Base-by-base conservation (phyloP, 2,888 invertebrate genomes). In the Thysanoteuthis rhombus region DNA sequence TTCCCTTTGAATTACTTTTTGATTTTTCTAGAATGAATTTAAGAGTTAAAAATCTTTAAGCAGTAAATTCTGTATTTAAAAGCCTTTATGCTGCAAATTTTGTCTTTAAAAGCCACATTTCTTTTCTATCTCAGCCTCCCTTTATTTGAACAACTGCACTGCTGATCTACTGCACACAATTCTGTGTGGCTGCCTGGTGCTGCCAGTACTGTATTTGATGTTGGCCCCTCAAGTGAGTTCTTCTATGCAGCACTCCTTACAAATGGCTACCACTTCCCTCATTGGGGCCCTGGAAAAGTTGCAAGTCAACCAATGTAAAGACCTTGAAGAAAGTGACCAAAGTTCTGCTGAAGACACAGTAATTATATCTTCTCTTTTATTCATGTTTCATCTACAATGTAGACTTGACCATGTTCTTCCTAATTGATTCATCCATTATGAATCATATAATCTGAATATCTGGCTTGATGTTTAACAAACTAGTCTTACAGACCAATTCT, bases 251-350 rank as follows among this genome's bases (percentile, higher is more conserved):
- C 92, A 40, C 12, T 1, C 92, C 10, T 16, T 92, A n/a, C 92
- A 92, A 92, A 92, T n/a, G n/a, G 25, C 42, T 5, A 28, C 40
- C 19, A 92, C 92, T 28, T 92, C 45, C 10, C 40, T 92, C 40
- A 42, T 92, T n/a, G 92, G 45, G 36, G 92, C 92, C 22, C 10
- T 92, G 42, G 92, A 92, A 92, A 92, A 92, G 22, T n/a, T 92
- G 19, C 92, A 92, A 32, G 16, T 75, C 12, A n/a, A n/a, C n/a
- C n/a, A 75, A 36, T 12, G 3, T 16, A 16, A 75, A n/a, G n/a
- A 19, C 0, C 16, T 19, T 16, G n/a, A 75, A 12, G 75, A 75
- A 75, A 16, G 10, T 16, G 4, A 16, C 10, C 25, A 75, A 75
- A 36, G n/a, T 75, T 75, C 75, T 32, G 1, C 75, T n/a, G 36